Percentiles rank a stretch among this genome's conserved stretches.
Evolutionary conservation across 1,140 invertebrate genomes (phyloP).

Genomic region (Conus ventricosus): DNA sequence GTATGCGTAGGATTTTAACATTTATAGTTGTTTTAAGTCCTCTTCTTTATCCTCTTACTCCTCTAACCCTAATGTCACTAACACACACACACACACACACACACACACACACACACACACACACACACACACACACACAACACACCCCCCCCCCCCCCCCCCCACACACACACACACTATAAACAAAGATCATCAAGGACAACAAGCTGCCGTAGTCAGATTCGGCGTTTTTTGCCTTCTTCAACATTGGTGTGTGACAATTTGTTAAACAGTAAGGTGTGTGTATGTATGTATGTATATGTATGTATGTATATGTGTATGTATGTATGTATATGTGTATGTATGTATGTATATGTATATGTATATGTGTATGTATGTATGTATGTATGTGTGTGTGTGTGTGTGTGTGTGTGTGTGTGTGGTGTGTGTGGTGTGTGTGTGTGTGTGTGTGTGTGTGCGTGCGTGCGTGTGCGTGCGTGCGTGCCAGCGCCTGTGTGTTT

Average conservation of each 20-base stretch:
- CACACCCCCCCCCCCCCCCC: too few species aligned
- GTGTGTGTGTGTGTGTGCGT: not conserved
- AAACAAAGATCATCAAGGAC: too few species aligned
- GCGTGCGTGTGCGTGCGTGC: not conserved
- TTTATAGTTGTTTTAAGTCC: too few species aligned
- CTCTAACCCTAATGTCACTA: too few species aligned
- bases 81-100: too few species aligned
- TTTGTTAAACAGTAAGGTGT: not conserved
- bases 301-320: not conserved
- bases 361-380: not conserved
- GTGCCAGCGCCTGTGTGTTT: not conserved
- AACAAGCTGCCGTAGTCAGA: too few species aligned
- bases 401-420: not conserved
- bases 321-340: not conserved
- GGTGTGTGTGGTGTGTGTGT: not conserved
- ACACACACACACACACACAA: too few species aligned
- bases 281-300: not conserved
- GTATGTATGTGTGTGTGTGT: not conserved
- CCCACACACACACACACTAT: too few species aligned
- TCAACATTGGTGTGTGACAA: not conserved
- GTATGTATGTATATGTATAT: not conserved
- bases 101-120: too few species aligned
- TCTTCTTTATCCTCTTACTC: too few species aligned
- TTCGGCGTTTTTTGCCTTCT: too few species aligned
- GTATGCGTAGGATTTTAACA: too few species aligned